A percentile compares a stretch with the other conserved stretches of the same genome.
Evolutionary conservation across 2,797 vertebrate species (phyloP).

Genomic region (Arctocebus calabarensis): DNA sequence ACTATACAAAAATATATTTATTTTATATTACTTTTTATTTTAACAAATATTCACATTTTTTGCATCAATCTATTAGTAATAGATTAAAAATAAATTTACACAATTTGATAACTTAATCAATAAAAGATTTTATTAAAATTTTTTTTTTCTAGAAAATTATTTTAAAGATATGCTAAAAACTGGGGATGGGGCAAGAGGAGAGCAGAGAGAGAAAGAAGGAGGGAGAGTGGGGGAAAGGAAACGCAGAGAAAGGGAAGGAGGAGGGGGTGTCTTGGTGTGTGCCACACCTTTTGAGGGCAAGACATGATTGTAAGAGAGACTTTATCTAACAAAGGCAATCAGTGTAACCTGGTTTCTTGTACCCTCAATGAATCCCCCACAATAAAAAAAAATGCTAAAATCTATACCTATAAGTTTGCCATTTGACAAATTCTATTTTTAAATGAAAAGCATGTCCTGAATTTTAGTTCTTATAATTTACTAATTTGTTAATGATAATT

Average conservation of each 20-base stretch:
- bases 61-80: neutral
- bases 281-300: no score
- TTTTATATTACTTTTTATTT: neutral
- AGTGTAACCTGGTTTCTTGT: no score
- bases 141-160: neutral
- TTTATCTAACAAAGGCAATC: no score
- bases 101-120: neutral
- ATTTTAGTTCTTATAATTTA: neutral
- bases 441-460: neutral
- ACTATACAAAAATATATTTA: neutral
- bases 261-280: no score
- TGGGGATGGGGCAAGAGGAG: no score
- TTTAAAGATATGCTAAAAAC: neutral
- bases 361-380: no score
- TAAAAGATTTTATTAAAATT: neutral
- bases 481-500: neutral
- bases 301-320: no score
- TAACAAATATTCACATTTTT: neutral
- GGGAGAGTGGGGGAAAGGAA: no score
- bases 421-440: neutral
- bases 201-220: no score
- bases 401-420: neutral
- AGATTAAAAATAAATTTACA: neutral
- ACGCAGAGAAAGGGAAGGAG: no score
- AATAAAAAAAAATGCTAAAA: no score